Evolutionary conservation across 2,113 vertebrate species (phyloP).

Genomic region (Oncorhynchus clarkii): DNA sequence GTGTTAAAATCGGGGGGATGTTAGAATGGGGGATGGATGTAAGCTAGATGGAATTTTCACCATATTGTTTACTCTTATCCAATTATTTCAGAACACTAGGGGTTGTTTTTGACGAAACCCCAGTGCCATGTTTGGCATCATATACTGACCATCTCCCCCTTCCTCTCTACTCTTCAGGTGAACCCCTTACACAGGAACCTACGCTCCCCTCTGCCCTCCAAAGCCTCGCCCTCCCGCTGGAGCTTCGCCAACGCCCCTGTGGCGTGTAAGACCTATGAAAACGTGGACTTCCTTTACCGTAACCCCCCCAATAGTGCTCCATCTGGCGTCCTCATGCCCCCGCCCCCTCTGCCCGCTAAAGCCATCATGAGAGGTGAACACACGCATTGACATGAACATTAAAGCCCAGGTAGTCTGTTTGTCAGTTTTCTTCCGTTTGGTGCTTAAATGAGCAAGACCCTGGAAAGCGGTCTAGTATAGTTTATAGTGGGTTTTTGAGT

Average conservation of each 20-base stretch:
- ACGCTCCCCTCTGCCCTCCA: constrained; percentile 55
- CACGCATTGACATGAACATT: neutral
- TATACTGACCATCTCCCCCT: neutral
- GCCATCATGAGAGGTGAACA: constrained; percentile 73
- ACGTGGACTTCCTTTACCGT: constrained; percentile 74
- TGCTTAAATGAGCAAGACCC: no score
- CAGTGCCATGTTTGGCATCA: no score
- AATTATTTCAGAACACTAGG: no score
- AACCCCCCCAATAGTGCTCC: constrained; percentile 65
- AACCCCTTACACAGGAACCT: constrained; percentile 73
- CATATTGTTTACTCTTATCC: no score
- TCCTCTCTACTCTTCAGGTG: constrained; percentile 55
- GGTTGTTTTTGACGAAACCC: no score
- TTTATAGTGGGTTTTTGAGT: constrained; percentile 36
- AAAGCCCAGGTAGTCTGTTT: no score
- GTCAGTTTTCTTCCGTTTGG: no score
- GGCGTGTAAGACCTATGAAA: constrained; percentile 83
- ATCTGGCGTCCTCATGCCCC: constrained; percentile 62
- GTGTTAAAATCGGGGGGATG: no score
- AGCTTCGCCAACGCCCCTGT: constrained; percentile 64
- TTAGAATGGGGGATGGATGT: no score
- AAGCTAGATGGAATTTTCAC: no score
- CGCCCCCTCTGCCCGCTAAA: constrained; percentile 87
- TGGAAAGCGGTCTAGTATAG: neutral
- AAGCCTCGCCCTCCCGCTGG: constrained; percentile 67